These are phyloP conservation scores for Taenioides sp. DNA, from an alignment of 2,797 vertebrate species.

Conservation along the genomic window DNA sequence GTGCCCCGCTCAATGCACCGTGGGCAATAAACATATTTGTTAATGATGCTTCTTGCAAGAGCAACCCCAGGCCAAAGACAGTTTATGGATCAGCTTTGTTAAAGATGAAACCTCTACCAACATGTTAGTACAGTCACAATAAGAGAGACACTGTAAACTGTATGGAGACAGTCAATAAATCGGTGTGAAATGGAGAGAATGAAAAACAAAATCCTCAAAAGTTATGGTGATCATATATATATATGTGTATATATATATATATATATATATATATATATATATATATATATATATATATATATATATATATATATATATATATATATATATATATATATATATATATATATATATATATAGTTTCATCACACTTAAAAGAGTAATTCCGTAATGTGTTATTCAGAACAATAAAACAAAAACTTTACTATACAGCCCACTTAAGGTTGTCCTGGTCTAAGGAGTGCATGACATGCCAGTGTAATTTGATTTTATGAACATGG, in stretches of 20 bases:
- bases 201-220: not conserved
- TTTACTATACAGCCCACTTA: not conserved
- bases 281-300: no score
- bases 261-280: no score
- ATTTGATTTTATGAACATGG: slow-evolving; percentile 10
- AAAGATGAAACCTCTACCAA: slow-evolving; percentile 9
- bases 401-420: no score
- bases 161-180: slow-evolving; percentile 1
- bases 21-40: slow-evolving; percentile 74
- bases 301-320: no score
- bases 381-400: no score
- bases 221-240: not conserved
- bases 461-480: slow-evolving; percentile 2
- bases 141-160: not conserved
- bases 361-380: no score
- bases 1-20: slow-evolving; percentile 55
- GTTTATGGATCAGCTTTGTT: slow-evolving; percentile 24
- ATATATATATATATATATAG: no score
- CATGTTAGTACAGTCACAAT: not conserved
- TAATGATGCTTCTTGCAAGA: slow-evolving; percentile 59
- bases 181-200: not conserved
- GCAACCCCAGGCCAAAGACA: slow-evolving; percentile 33
- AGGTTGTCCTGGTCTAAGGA: not conserved
- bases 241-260: no score
- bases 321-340: no score